Evolutionary conservation across 30 jellyfish, hydroid and myxozoan species (phyloP).

Genomic region (Hydra vulgaris): DNA sequence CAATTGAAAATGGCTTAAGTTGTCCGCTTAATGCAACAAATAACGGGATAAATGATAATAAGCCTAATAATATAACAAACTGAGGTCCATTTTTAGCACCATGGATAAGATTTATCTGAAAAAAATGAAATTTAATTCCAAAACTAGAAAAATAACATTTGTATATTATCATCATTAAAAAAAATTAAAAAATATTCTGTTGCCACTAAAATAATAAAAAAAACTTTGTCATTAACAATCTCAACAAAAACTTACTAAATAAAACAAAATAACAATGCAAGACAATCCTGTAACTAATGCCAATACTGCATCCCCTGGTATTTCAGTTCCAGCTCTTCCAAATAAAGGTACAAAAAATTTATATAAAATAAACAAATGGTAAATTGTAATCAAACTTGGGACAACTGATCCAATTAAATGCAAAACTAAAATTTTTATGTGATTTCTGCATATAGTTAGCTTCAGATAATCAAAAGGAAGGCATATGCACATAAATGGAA

Average conservation of each 20-base stretch:
- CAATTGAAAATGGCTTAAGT: slow-evolving; percentile 58
- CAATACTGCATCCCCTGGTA: slow-evolving; percentile 69
- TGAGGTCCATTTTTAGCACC: neutral
- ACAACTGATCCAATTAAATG: slow-evolving; percentile 42
- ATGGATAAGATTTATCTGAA: slow-evolving; percentile 13
- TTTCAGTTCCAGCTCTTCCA: slow-evolving; percentile 84
- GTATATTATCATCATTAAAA: neutral
- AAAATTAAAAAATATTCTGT: too few relatives aligned
- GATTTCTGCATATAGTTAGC: neutral
- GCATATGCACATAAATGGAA: slow-evolving; percentile 36
- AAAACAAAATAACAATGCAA: slow-evolving; percentile 29
- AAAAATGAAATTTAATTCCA: neutral
- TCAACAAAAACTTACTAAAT: slow-evolving; percentile 25
- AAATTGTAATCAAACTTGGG: slow-evolving; percentile 41
- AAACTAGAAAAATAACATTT: neutral
- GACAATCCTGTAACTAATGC: slow-evolving; percentile 36
- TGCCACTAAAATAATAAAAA: too few relatives aligned
- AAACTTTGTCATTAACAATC: neutral
- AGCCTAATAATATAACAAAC: slow-evolving; percentile 13
- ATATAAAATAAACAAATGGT: slow-evolving; percentile 36
- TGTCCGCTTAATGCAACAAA: slow-evolving; percentile 38
- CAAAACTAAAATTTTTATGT: slow-evolving; percentile 12
- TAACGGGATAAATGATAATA: slow-evolving; percentile 33
- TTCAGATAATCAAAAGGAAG: neutral
- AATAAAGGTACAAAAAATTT: slow-evolving; percentile 74